Percentiles rank a stretch among this genome's conserved stretches.
Conservation (phyloP, 2,888 invertebrate genomes). For the Lasioglossum morio region DNA sequence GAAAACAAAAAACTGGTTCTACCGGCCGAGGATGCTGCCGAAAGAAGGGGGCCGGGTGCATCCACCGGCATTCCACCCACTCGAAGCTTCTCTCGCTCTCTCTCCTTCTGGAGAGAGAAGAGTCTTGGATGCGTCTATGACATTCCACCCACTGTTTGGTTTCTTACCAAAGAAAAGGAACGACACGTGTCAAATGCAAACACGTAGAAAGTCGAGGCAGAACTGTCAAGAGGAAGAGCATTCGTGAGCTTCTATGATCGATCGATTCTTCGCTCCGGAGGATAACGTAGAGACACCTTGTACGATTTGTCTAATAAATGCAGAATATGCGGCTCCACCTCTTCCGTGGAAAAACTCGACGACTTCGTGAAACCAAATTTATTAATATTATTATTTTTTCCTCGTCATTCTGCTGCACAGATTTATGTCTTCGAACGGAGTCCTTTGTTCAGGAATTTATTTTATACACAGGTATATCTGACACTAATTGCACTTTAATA, state of each 20-base stretch:
- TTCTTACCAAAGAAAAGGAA: slow-evolving; percentile 50
- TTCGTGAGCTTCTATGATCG: slow-evolving; percentile 48
- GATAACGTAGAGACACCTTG: slow-evolving; percentile 30
- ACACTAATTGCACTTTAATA: neutral
- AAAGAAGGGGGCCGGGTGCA: slow-evolving; percentile 45
- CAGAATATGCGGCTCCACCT: slow-evolving; percentile 32
- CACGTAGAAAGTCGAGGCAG: slow-evolving; percentile 40
- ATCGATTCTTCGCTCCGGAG: slow-evolving; percentile 35
- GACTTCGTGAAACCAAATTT: neutral
- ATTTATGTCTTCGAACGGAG: neutral
- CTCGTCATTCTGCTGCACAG: neutral
- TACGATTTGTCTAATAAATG: slow-evolving; percentile 50
- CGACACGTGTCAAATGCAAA: slow-evolving; percentile 66
- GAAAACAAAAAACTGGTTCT: slow-evolving; percentile 75
- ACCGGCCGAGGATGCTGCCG: slow-evolving; percentile 53
- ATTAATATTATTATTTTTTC: neutral
- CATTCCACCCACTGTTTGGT: slow-evolving; percentile 70
- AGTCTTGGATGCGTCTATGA: slow-evolving; percentile 54
- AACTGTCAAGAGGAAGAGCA: slow-evolving; percentile 29
- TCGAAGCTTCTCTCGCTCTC: slow-evolving; percentile 24
- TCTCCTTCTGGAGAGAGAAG: neutral
- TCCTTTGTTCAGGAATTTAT: neutral
- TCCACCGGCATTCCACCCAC: slow-evolving; percentile 69
- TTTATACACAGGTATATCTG: neutral
- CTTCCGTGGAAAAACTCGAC: slow-evolving; percentile 7